Evolutionary conservation across 2,888 invertebrate species (phyloP), one percentile per base, ranked within the genome.

Genomic region (Drosophila kuntzei): DNA sequence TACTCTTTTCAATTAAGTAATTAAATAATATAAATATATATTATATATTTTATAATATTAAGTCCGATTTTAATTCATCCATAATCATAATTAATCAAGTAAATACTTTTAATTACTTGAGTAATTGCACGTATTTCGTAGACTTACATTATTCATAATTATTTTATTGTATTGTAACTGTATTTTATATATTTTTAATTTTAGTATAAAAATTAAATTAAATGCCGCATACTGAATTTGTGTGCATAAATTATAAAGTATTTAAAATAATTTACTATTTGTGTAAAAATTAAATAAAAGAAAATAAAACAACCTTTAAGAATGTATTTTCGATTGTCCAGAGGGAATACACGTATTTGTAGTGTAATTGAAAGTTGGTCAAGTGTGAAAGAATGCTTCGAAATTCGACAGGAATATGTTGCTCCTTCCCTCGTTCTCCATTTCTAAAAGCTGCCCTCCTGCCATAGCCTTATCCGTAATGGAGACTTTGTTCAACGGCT

Each of bases 301-400:
- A 4, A 32, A 32, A 16, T 32, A 18, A 9, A 53, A 25, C 5
- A 51, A 47, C 34, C 9, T 29, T 9, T 0, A 32, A 18, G 11
- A 41, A 46, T 14, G 55, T 34, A 34, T 47, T 6, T 20, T 1
- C 20, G 18, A 36, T 39, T 18, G 9, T 18, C 29, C 37, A 25
- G 8, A n/a, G 34, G 34, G n/a, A 20, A 11, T 16, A 12, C 60
- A 49, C 61, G 36, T 55, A 29, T 54, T 55, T 47, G 66, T 66
- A 79, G 80, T 83, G 88, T 81, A 86, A 87, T 87, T 83, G 86
- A 87, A 86, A 86, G 67, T 75, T 81, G 81, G 86, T 86, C 86
- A 83, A 86, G 81, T 86, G 86, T 83, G 62, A 86, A 86, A 59
- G 55, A 59, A 61, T 61, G 50, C 47, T 60, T 22, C 22, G 62